Evolutionary conservation across 2,797 vertebrate genomes (phyloP).

Genomic region (Peromyscus eremicus): DNA sequence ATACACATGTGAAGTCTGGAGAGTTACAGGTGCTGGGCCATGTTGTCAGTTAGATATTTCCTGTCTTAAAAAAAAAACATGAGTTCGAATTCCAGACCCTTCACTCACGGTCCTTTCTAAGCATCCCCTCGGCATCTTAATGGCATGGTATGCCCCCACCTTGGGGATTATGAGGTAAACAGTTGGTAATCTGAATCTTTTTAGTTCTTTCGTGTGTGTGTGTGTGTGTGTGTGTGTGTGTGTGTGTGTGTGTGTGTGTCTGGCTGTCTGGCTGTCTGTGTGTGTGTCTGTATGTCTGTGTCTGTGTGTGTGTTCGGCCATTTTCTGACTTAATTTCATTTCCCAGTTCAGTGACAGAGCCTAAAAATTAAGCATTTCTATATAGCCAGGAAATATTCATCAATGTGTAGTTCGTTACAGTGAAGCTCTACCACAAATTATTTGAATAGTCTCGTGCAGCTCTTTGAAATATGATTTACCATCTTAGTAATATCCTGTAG

Average conservation of each 20-base stretch:
- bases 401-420: background rate
- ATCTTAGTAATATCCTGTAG: constrained; percentile 17
- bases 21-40: background rate
- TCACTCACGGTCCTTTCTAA: background rate
- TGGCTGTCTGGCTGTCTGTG: too few species aligned
- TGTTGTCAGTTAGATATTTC: background rate
- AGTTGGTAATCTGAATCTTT: constrained; percentile 10
- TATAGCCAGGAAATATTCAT: constrained; percentile 14
- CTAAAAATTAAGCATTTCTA: constrained; percentile 48
- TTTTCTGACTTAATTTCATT: constrained; percentile 58
- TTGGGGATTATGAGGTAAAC: background rate
- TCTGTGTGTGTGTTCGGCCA: background rate
- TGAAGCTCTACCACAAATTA: constrained; percentile 30
- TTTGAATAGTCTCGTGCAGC: background rate
- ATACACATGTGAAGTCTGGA: background rate
- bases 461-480: constrained; percentile 50
- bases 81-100: background rate
- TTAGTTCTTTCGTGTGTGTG: background rate
- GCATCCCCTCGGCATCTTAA: background rate
- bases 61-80: background rate
- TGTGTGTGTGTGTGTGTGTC: too few species aligned
- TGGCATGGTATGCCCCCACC: background rate
- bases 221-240: too few species aligned
- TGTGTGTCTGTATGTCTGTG: background rate
- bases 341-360: background rate